Evolutionary conservation across 2,113 vertebrate genomes (phyloP), one percentile per base, ranked within the genome.

Genomic region (Nycticebus coucang): DNA sequence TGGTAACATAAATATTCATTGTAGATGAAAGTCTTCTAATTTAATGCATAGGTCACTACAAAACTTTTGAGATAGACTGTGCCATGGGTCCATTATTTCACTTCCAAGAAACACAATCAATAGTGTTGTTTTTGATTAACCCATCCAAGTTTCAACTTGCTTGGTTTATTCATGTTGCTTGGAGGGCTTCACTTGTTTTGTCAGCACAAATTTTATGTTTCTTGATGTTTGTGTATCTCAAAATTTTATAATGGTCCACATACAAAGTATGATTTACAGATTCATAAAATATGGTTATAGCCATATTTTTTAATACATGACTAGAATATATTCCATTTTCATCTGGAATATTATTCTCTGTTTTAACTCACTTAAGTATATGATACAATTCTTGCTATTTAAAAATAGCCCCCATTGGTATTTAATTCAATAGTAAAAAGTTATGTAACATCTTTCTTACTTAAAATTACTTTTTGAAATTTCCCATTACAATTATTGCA

Each of bases 241-340:
- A 50, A 50, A 50, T 50, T 50, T 50, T 50, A 50, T 50, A 50
- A 50, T 50, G 45, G 45, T 50, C 45, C 45, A 8, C 45, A 50
- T 50, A 50, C 10, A 50, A 89, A 12, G 22, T 86, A 33, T 89
- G 78, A 88, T 2, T 87, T 85, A 62, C 2, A 94, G 45, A 89
- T 77, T 78, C 66, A 88, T 82, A 75, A 97, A 94, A 84, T 77
- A 64, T 87, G 35, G 45, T 9, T 80, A 26, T 64, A 81, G 77
- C 45, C 45, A 50, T 50, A 10, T 50, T 9, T 9, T 50, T 50
- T 9, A 9, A 50, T 50, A 50, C 45, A 59, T 93, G 50, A 57
- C 21, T 89, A 41, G 30, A 71, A 72, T 60, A n/a, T 53, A 71
- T 53, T 93, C 75, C 59, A 75, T 30, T 69, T 75, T 95, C 53